A percentile compares a stretch with the other conserved stretches of the same genome.
phyloP scores from a whole-genome alignment of 2,797 vertebrate genomes.

The Numenius phaeopus region DNA sequence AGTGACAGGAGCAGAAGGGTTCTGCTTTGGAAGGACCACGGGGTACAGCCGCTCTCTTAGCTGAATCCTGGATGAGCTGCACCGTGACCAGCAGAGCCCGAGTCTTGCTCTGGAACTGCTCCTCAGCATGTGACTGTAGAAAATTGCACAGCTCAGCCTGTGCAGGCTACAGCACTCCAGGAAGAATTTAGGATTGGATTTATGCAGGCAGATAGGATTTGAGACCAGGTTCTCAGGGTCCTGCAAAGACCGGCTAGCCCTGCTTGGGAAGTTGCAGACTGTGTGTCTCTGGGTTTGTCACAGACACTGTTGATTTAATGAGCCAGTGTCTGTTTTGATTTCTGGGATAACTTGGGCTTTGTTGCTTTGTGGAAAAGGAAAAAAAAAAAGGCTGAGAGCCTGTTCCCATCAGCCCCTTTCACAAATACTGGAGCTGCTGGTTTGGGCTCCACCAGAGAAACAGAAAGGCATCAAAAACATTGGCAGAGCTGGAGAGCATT shows the following conservation, averaged over 20 bases:
- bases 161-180: not conserved
- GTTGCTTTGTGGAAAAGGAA: not conserved
- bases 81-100: not conserved
- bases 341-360: constrained; percentile 33
- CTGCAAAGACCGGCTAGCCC: not conserved
- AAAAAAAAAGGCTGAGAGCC: not conserved
- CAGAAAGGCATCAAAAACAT: constrained; percentile 67
- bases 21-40: not conserved
- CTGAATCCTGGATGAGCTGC: not conserved
- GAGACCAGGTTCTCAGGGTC: not conserved
- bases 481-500: not conserved
- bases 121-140: not conserved
- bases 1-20: not conserved
- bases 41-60: not conserved
- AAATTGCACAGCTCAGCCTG: not conserved
- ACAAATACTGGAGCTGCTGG: constrained; percentile 3
- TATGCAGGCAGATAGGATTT: not conserved
- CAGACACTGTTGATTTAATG: constrained; percentile 49
- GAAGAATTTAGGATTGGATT: not conserved
- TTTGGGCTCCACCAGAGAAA: constrained; percentile 63
- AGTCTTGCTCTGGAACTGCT: not conserved
- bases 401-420: not conserved
- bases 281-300: not conserved
- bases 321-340: constrained; percentile 34
- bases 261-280: not conserved